These are phyloP conservation scores for Mergus octosetaceus DNA, from an alignment of 2,797 vertebrate species.

Conservation along the genomic window DNA sequence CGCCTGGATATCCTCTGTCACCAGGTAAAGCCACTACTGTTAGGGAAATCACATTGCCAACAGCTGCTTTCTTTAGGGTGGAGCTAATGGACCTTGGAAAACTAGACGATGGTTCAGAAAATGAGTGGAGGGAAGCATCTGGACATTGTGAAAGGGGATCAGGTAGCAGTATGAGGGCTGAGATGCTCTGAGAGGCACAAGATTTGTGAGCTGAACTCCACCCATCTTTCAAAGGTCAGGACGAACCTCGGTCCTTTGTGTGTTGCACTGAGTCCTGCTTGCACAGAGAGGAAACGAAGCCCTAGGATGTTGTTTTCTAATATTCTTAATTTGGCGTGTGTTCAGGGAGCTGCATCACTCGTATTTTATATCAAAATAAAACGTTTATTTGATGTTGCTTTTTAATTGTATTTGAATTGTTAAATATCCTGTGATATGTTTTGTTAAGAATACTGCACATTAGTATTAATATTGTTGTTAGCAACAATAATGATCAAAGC, in stretches of 20 bases:
- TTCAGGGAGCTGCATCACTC: neutral
- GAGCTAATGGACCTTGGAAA: neutral
- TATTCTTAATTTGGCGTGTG: neutral
- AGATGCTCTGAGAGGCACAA: rapidly evolving
- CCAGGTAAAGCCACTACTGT: neutral
- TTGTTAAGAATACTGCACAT: neutral
- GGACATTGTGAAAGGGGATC: neutral
- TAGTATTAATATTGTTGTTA: neutral
- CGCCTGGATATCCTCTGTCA: neutral
- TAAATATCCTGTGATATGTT: neutral
- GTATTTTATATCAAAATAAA: slow-evolving; percentile 20
- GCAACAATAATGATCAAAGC: slow-evolving; percentile 16
- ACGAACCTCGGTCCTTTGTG: neutral
- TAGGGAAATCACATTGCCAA: neutral
- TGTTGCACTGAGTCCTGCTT: neutral
- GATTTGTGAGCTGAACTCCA: neutral
- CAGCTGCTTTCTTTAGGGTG: rapidly evolving
- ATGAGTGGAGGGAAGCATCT: rapidly evolving
- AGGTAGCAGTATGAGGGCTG: neutral
- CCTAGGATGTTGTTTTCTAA: neutral
- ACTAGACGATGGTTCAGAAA: neutral
- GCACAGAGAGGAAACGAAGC: neutral
- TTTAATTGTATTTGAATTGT: slow-evolving; percentile 56
- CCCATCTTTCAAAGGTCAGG: rapidly evolving
- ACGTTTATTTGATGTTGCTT: neutral